Evolutionary conservation across 2,113 vertebrate species (phyloP).

Genomic region (Casuarius casuarius): DNA sequence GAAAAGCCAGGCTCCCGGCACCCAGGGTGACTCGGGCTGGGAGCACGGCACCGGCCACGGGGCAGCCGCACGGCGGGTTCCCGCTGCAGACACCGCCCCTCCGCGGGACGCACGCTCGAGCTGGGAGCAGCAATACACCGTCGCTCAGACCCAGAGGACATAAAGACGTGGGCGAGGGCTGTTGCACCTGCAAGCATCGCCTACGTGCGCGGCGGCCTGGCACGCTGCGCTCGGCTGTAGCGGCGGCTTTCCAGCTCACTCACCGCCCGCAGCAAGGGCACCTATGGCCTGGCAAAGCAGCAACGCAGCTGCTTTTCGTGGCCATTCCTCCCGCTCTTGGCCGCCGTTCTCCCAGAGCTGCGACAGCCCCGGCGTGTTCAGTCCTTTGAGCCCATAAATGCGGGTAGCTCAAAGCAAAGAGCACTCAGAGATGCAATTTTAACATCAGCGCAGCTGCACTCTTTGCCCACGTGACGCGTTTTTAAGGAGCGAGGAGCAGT

Average conservation of each 20-base stretch:
- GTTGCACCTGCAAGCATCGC: neutral
- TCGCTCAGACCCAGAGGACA: neutral
- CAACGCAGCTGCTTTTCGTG: constrained; percentile 20
- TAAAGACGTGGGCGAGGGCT: accelerated
- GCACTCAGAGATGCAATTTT: neutral
- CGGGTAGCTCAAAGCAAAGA: neutral
- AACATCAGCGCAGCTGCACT: neutral
- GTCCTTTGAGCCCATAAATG: neutral
- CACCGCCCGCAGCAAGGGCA: neutral
- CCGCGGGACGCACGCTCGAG: neutral
- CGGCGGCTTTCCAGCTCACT: neutral
- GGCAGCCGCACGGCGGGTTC: too few species aligned
- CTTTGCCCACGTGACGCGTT: neutral
- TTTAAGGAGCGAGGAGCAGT: accelerated
- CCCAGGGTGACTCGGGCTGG: too few species aligned
- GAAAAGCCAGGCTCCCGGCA: too few species aligned
- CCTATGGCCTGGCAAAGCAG: neutral
- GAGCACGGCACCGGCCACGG: too few species aligned
- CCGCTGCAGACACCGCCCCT: too few species aligned
- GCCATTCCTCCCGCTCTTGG: neutral
- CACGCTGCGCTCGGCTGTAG: neutral
- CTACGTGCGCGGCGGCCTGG: neutral
- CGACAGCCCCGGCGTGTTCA: neutral
- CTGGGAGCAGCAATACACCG: neutral
- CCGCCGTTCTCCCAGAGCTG: neutral